Evolutionary conservation across 1,140 invertebrate species (phyloP), one percentile per base, ranked within the genome.

Genomic region (Orius insidiosus): DNA sequence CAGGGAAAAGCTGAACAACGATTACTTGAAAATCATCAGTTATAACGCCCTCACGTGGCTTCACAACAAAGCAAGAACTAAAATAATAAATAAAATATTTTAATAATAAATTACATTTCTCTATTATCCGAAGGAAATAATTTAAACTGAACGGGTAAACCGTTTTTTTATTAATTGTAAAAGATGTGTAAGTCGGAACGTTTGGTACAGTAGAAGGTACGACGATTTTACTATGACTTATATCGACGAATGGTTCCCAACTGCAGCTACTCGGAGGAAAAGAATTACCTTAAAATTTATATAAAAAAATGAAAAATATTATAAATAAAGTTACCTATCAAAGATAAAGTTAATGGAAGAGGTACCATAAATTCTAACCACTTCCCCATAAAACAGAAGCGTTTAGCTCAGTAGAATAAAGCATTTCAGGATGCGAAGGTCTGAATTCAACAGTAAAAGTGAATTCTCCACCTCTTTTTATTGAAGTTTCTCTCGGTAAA

Each of bases 301-400:
- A n/a, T n/a, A n/a, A n/a, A n/a, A 16, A 45, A 45, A 36, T 33
- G 16, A 43, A 40, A 18, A 11, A 24, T 39, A 10, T 7, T 15
- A 31, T 86, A 24, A 24, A 24, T 7, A 24, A 24, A 7, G 3
- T 24, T 24, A 24, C 24, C 24, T 3, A 24, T 24, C 7, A 24
- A 24, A 7, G 24, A 24, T 24, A 24, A 24, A 24, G 24, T 24
- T 24, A 24, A 24, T 24, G 24, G 24, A 24, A 24, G 24, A 24
- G 24, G 24, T 24, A 24, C 24, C 24, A 24, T 24, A 24, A 24
- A 24, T 24, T 24, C 24, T 24, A 7, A 7, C 24, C 24, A 24
- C 24, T 24, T 24, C 24, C 24, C 24, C 24, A 24, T 7, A 24
- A 24, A 24, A 24, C 24, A 4, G 24, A 3, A 24, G 24, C 24